These are phyloP conservation scores for Panurus biarmicus DNA, from an alignment of 2,113 vertebrate species.

Conservation along the genomic window DNA sequence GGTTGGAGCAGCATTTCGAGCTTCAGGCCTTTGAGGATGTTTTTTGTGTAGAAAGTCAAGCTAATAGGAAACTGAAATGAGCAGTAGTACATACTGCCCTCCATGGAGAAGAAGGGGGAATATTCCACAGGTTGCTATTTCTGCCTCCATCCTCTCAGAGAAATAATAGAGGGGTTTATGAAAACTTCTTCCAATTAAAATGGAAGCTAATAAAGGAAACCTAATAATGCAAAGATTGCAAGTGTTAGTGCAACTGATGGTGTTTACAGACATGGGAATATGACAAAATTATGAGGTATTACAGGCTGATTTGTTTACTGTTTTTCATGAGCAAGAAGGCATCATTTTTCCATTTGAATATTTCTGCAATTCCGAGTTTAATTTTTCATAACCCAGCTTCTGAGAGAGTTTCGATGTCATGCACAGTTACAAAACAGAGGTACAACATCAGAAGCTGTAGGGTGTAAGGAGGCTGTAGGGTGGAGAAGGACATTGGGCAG, in stretches of 20 bases:
- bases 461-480: neutral
- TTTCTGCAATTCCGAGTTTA: neutral
- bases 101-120: neutral
- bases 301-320: neutral
- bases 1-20: neutral
- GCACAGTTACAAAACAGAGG: neutral
- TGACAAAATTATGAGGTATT: neutral
- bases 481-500: neutral
- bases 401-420: neutral
- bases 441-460: neutral
- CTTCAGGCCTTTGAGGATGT: neutral
- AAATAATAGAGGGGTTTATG: neutral
- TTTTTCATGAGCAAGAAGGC: neutral
- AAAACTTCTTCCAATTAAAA: neutral
- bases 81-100: neutral
- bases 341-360: neutral
- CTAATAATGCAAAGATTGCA: neutral
- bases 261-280: neutral
- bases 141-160: neutral
- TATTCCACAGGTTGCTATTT: neutral
- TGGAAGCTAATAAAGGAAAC: neutral
- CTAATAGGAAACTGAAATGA: neutral
- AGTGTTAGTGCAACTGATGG: neutral
- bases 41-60: conserved; percentile 11
- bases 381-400: neutral